phyloP scores from a whole-genome alignment of 2,797 vertebrate genomes.

The Anguilla obscura region DNA sequence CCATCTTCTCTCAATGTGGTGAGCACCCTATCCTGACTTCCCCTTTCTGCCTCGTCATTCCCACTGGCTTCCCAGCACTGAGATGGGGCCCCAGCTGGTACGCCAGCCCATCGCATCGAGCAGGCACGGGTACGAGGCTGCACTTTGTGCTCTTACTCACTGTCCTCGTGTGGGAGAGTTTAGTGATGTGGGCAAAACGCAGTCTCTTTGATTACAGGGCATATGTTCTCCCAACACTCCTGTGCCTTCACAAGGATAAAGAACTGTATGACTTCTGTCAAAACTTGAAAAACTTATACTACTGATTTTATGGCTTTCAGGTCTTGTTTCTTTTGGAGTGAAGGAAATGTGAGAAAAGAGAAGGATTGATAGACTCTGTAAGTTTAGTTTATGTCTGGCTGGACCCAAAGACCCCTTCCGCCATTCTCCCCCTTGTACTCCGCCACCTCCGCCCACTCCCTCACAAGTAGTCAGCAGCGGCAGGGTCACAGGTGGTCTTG shows the following conservation, averaged over 20 bases:
- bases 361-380: background rate
- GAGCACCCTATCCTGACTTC: slow-evolving; percentile 45
- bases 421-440: background rate
- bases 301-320: background rate
- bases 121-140: slow-evolving; percentile 35
- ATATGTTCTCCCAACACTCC: slow-evolving; percentile 16
- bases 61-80: slow-evolving; percentile 54
- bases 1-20: background rate
- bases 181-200: slow-evolving; percentile 40
- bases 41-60: slow-evolving; percentile 62
- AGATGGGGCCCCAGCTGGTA: slow-evolving; percentile 51
- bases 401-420: background rate
- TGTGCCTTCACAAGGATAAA: background rate
- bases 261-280: background rate
- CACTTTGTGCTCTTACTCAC: slow-evolving; percentile 56
- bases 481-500: background rate
- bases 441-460: background rate
- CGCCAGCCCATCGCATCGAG: slow-evolving; percentile 56
- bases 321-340: background rate
- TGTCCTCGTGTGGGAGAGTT: slow-evolving; percentile 53
- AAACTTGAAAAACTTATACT: background rate
- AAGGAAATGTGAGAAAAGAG: background rate
- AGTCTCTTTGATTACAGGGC: slow-evolving; percentile 19
- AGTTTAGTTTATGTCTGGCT: background rate
- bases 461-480: background rate